Evolutionary conservation across 2,113 vertebrate genomes (phyloP).

Genomic region (Sander vitreus): DNA sequence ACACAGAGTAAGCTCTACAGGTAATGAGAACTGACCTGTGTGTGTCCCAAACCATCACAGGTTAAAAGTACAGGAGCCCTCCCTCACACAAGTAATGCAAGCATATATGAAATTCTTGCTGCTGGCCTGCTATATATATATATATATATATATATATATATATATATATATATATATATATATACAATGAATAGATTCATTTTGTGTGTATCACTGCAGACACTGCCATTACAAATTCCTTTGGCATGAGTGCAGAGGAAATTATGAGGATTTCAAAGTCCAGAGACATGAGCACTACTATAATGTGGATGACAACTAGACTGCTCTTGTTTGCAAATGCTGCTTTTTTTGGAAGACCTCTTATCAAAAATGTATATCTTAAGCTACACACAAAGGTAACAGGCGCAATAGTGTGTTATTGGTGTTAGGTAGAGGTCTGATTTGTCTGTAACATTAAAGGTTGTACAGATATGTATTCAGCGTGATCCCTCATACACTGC

Average conservation of each 20-base stretch:
- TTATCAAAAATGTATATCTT: background rate
- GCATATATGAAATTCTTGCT: background rate
- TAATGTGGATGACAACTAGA: background rate
- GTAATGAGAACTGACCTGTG: background rate
- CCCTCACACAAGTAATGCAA: background rate
- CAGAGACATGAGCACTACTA: background rate
- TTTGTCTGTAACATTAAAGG: constrained; percentile 35
- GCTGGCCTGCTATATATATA: background rate
- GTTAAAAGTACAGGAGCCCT: background rate
- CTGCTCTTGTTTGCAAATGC: background rate
- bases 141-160: too few species aligned
- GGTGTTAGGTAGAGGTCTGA: constrained; percentile 4
- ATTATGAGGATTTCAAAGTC: background rate
- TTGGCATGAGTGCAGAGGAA: background rate
- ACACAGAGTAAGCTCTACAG: background rate
- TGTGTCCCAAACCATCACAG: background rate
- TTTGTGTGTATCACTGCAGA: constrained; percentile 10
- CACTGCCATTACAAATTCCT: background rate
- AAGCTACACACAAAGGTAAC: background rate
- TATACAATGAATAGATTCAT: background rate
- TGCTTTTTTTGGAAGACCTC: background rate
- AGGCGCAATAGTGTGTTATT: background rate
- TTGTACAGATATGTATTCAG: constrained; percentile 18
- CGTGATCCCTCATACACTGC: constrained; percentile 12
- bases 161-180: too few species aligned